Base-by-base conservation (phyloP, 2,797 vertebrate genomes). In the Semotilus atromaculatus region DNA sequence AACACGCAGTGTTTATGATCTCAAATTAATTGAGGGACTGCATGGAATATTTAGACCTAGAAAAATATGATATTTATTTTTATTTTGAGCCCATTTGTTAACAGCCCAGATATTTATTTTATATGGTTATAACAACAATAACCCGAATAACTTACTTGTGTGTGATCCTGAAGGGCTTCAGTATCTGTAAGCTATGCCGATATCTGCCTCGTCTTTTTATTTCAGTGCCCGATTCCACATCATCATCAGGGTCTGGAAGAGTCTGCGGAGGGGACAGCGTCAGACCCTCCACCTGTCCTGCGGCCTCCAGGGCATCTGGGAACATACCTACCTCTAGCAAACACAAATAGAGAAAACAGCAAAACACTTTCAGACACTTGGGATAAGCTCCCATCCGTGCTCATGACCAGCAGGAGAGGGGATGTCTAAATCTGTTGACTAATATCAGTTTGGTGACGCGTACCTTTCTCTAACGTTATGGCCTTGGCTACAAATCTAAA, bases 111-210 rank as follows among this genome's bases (percentile, higher is more conserved):
- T 43, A n/a, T 40, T 26, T 62, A 38, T n/a, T 36, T 1, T 8
- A 48, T 36, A 38, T 11, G 21, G 9, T 21, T 38, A 43, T 9
- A 19, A 62, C 29, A 68, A 34, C 38, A 34, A n/a, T 1, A 23
- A 40, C 21, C 23, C 21, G 9, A 4, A 38, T 4, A 34, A 64
- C 92, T 95, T 94, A 96, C 96, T 95, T 96, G 86, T 96, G 92
- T 38, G 94, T 96, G 89, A 94, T 94, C 90, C 95, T 94, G 89
- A 96, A 96, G 85, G 95, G 96, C 89, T 96, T 96, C 51, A 96
- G 88, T 85, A 96, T 92, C 84, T 96, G 95, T 85, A 96, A 92
- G 89, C 96, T 96, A 6, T 94, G 90, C 16, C 92, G 91, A 89
- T 96, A 96, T 89, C 93, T 94, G 40, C 93, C 93, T 83, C 73